Conservation (phyloP, 1,140 invertebrate genomes). For the Bombus confusus region DNA sequence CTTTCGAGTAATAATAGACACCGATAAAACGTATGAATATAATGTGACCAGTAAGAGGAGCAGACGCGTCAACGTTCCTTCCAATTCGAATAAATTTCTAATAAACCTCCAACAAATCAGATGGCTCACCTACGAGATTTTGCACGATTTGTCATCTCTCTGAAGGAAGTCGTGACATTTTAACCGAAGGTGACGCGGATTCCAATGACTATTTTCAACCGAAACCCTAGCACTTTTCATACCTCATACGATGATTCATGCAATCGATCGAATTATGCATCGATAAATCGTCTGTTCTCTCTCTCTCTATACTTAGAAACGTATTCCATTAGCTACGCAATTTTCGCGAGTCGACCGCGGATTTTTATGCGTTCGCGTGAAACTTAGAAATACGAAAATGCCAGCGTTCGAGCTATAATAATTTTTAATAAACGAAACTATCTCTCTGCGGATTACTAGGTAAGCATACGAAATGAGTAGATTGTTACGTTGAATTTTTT, state of each 20-base stretch:
- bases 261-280: neutral
- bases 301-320: neutral
- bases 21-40: neutral
- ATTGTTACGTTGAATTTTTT: too few species aligned
- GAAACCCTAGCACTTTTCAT: neutral
- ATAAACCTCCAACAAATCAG: neutral
- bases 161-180: neutral
- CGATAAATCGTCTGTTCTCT: neutral
- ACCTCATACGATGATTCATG: neutral
- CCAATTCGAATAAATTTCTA: neutral
- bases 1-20: neutral
- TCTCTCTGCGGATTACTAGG: too few species aligned
- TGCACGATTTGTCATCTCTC: neutral
- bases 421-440: too few species aligned
- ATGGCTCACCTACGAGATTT: neutral
- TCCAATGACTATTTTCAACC: neutral
- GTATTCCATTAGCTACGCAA: neutral
- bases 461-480: too few species aligned
- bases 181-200: neutral
- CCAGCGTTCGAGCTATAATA: too few species aligned
- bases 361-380: too few species aligned
- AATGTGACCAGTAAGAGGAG: neutral
- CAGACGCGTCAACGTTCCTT: neutral
- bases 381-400: too few species aligned
- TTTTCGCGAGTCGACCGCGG: rapidly evolving